These are phyloP conservation scores for Panurus biarmicus DNA, from an alignment of 2,113 vertebrate species.

Conservation along the genomic window DNA sequence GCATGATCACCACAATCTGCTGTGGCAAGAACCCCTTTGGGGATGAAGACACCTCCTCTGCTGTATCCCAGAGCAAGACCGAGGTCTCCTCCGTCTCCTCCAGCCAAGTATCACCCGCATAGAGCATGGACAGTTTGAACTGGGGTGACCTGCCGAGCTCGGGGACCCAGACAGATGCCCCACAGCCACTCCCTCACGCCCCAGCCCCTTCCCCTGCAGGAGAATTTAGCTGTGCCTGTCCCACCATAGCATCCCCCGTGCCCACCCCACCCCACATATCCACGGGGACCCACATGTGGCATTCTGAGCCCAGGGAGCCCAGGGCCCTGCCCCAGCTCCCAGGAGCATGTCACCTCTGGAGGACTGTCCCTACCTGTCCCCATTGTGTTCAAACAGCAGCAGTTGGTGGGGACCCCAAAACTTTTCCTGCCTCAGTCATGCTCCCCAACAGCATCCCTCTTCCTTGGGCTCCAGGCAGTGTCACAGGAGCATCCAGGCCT, in stretches of 20 bases:
- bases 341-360: not conserved
- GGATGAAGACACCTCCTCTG: slow-evolving; percentile 70
- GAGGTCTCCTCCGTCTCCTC: slow-evolving; percentile 77
- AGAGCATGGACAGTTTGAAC: slow-evolving; percentile 52
- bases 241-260: fast-evolving
- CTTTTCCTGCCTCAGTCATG: fast-evolving
- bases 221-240: not conserved
- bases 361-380: not conserved
- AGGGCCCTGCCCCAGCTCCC: not conserved
- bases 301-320: not conserved
- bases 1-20: slow-evolving; percentile 81
- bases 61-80: slow-evolving; percentile 76
- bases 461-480: not conserved
- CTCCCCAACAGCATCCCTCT: not conserved
- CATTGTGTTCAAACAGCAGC: fast-evolving
- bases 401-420: not conserved
- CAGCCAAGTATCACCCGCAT: slow-evolving; percentile 68
- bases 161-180: not conserved
- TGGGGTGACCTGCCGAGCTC: not conserved
- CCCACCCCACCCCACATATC: not conserved
- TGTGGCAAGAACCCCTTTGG: slow-evolving; percentile 75
- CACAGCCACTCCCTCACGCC: not conserved
- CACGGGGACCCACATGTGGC: not conserved
- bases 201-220: not conserved
- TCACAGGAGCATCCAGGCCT: not conserved